These are phyloP conservation scores for Azemiops feae DNA, from an alignment of 2,113 vertebrate species.

Conservation along the genomic window DNA sequence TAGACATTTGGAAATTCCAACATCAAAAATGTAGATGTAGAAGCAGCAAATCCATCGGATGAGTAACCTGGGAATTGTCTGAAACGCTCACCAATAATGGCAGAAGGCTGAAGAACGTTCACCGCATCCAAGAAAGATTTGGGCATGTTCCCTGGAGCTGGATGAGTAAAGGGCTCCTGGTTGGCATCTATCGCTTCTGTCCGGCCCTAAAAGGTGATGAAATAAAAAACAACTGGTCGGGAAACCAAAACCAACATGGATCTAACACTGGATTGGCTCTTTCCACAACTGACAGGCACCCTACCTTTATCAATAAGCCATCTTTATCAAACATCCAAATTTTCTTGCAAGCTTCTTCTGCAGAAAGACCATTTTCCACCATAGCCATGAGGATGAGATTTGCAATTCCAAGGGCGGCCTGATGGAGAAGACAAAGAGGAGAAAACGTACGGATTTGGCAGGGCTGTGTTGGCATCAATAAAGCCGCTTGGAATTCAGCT, in stretches of 20 bases:
- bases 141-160: conserved; percentile 72
- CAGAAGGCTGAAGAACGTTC: conserved; percentile 84
- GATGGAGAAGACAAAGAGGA: neutral
- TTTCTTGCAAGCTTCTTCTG: conserved; percentile 78
- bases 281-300: neutral
- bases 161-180: conserved; percentile 85
- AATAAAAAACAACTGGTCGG: neutral
- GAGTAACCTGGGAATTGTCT: neutral
- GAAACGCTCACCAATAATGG: conserved; percentile 85
- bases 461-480: neutral
- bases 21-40: neutral
- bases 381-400: conserved; percentile 96
- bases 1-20: neutral
- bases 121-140: conserved; percentile 88
- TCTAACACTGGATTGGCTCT: fast-evolving
- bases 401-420: conserved; percentile 93
- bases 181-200: conserved; percentile 75
- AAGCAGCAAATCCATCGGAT: fast-evolving
- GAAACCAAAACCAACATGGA: fast-evolving
- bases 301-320: conserved; percentile 88
- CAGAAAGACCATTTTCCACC: conserved; percentile 81
- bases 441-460: neutral
- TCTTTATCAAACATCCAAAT: conserved; percentile 96
- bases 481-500: neutral
- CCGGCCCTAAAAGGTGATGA: conserved; percentile 71